phyloP scores from a whole-genome alignment of 2,888 invertebrate species.

The Macrosiphum euphorbiae region DNA sequence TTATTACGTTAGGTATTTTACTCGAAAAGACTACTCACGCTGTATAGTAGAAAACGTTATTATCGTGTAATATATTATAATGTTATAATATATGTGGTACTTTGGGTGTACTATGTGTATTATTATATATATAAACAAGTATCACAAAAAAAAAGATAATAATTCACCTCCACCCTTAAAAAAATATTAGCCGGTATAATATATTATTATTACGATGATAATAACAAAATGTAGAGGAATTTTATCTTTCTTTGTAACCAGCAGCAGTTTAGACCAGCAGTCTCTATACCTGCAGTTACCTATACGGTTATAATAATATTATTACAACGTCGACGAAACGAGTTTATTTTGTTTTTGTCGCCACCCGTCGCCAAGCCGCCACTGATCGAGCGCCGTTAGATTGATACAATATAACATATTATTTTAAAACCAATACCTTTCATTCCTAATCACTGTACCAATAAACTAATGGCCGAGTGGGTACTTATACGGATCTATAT shows the following conservation, averaged over 20 bases:
- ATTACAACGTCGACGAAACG: not conserved
- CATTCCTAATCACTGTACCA: not conserved
- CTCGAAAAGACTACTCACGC: not conserved
- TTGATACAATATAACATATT: not conserved
- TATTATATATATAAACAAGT: not conserved
- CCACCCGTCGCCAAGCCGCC: not conserved
- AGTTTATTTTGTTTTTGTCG: constrained; percentile 25
- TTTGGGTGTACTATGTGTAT: not conserved
- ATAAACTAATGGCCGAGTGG: not conserved
- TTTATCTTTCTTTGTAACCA: constrained; percentile 4
- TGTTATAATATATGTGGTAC: not conserved
- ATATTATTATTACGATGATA: not conserved
- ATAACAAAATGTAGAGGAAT: not conserved
- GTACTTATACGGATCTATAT: not conserved
- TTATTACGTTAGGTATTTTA: not conserved
- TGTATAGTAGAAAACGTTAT: not conserved
- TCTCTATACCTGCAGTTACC: not conserved
- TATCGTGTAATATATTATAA: not conserved
- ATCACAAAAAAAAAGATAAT: constrained; percentile 4
- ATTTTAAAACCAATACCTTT: constrained; percentile 7
- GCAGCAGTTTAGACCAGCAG: not conserved
- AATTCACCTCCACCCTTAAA: constrained; percentile 22
- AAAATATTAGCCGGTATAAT: not conserved
- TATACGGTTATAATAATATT: not conserved
- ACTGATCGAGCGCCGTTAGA: not conserved